Percentiles rank a stretch among this genome's conserved stretches.
Conservation (phyloP, 2,113 vertebrate species). For the Gymnocephalus cernua region DNA sequence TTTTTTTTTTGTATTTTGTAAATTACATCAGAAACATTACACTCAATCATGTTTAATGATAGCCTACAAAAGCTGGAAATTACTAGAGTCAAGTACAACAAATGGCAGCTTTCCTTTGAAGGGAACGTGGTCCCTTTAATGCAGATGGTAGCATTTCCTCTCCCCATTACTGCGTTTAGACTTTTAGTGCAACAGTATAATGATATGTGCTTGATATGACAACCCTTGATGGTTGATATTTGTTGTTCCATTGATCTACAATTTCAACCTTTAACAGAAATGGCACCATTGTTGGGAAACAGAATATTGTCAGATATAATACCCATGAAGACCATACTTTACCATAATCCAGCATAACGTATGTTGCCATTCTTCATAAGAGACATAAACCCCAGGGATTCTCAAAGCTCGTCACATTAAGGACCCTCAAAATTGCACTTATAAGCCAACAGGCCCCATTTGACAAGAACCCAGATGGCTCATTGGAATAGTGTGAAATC, state of each 20-base stretch:
- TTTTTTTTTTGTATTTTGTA: background rate
- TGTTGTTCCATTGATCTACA: conserved; percentile 87
- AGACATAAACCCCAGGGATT: conserved; percentile 8
- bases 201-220: conserved; percentile 75
- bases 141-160: conserved; percentile 77
- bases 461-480: conserved; percentile 38
- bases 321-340: conserved; percentile 5
- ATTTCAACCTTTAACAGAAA: conserved; percentile 55
- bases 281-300: conserved; percentile 36
- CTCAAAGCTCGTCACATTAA: conserved; percentile 35
- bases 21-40: conserved; percentile 38
- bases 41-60: conserved; percentile 40
- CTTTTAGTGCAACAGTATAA: conserved; percentile 47
- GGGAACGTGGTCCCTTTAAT: conserved; percentile 66
- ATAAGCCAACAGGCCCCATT: conserved; percentile 8
- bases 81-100: conserved; percentile 45
- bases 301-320: conserved; percentile 29
- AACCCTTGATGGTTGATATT: conserved; percentile 90
- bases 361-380: conserved; percentile 16
- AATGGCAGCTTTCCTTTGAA: conserved; percentile 73
- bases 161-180: conserved; percentile 65
- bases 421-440: conserved; percentile 15
- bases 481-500: too few relatives aligned
- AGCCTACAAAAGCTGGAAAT: conserved; percentile 39
- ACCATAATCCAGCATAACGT: conserved; percentile 8